phyloP scores from a whole-genome alignment of 2,888 invertebrate species.

The Coenonympha glycerion region DNA sequence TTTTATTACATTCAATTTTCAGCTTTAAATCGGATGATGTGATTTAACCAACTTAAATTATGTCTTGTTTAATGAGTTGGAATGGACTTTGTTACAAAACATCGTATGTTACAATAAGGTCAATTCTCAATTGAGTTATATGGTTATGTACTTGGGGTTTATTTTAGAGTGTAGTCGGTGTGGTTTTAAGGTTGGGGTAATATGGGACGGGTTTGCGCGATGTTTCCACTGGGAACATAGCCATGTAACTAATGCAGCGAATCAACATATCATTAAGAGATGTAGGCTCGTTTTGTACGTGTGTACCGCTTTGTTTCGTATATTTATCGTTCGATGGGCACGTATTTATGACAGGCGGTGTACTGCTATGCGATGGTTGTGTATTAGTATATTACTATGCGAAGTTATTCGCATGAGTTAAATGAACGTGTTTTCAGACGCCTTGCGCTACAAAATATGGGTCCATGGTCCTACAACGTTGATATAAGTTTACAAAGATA shows the following conservation, averaged over 20 bases:
- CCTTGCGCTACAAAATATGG: constrained; percentile 58
- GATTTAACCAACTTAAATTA: constrained; percentile 60
- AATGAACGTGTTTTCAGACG: constrained; percentile 57
- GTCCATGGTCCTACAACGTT: constrained; percentile 17
- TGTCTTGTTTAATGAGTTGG: constrained; percentile 75
- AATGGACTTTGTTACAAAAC: constrained; percentile 36
- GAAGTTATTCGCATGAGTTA: constrained; percentile 41
- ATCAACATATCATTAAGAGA: constrained; percentile 77
- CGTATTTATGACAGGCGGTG: constrained; percentile 67
- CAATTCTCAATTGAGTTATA: constrained; percentile 28
- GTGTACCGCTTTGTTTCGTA: constrained; percentile 72
- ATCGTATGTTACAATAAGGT: constrained; percentile 26
- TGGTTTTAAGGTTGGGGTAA: constrained; percentile 29
- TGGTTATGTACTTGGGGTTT: constrained; percentile 5
- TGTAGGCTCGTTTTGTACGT: constrained; percentile 70
- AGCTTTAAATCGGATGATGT: constrained; percentile 42
- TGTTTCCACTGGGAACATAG: constrained; percentile 73
- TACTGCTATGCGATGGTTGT: too few species aligned
- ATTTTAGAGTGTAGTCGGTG: constrained; percentile 33
- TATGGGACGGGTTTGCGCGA: constrained; percentile 51
- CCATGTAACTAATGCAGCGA: constrained; percentile 74
- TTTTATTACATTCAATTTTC: constrained; percentile 34
- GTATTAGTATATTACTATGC: constrained; percentile 47
- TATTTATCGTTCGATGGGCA: constrained; percentile 64
- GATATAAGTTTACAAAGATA: background rate